Base-by-base conservation (phyloP, 2,797 vertebrate genomes). In the Gambusia yucatana region DNA sequence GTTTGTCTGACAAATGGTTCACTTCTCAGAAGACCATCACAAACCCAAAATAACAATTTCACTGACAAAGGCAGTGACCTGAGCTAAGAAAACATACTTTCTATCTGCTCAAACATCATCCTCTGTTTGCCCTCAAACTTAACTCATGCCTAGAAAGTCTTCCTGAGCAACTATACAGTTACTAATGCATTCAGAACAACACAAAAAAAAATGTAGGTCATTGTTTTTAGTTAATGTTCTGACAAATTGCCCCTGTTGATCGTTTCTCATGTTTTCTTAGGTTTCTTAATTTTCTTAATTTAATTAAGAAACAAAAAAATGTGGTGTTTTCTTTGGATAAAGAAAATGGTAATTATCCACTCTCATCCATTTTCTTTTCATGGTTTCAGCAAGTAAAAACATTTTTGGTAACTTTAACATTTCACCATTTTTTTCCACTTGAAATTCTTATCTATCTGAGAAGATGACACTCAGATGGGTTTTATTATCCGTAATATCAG, bases 1-100 rank as follows among this genome's bases (percentile, higher is more conserved):
- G 80, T 87, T 89, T 87, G 88, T 87, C 70, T 82, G 86, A 87
- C 80, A 87, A 90, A 84, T 78, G 77, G 84, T 83, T 81, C 43
- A 30, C 71, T 80, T 86, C 76, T 84, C 44, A 30, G 67, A 11
- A 57, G 75, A 84, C 86, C 55, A 67, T 79, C 33, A 85, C 57
- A 85, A 85, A 87, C 47, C 82, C 55, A 55, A 79, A 82, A 76
- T 77, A 72, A 81, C 57, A 28, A 59, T 65, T 85, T 70, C n/a
- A 28, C 72, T 78, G 57, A 86, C 14, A 78, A 28, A 75, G 20
- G 8, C 22, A 73, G 43, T 71, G 17, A 39, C 30, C 39, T 46
- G 16, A 73, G 74, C 20, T 77, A 44, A 69, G 41, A 77, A 43
- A 80, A 65, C 2, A 3, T 1, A 1, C 0, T 59, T 77, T 76